These are phyloP conservation scores for Anolis carolinensis DNA, from an alignment of 2,113 vertebrate species.

Conservation along the genomic window DNA sequence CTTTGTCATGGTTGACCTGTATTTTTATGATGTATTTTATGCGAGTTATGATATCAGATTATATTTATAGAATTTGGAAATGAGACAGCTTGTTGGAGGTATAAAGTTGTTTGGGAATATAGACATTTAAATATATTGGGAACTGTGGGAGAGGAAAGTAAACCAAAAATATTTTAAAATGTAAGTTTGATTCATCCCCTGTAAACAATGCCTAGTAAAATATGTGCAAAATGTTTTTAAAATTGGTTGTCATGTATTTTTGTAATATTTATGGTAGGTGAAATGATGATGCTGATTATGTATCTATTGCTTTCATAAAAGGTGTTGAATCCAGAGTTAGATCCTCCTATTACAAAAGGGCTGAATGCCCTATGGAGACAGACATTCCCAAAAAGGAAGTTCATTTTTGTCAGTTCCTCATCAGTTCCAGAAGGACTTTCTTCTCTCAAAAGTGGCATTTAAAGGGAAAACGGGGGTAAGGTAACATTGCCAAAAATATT, in stretches of 20 bases:
- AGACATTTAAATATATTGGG: conserved; percentile 19
- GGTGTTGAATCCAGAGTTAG: not conserved
- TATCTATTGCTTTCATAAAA: not conserved
- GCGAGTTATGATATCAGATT: not conserved
- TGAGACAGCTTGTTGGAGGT: conserved; percentile 1
- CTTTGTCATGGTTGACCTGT: not conserved
- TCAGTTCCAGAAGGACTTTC: not conserved
- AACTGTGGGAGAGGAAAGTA: conserved; percentile 11
- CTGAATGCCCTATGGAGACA: not conserved
- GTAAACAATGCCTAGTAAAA: not conserved
- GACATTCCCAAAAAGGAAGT: not conserved
- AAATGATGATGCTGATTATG: not conserved
- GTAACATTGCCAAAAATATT: not conserved
- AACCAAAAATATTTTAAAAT: not conserved
- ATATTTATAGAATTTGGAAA: conserved; percentile 15
- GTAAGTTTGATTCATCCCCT: not conserved
- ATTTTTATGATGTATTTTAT: conserved; percentile 38
- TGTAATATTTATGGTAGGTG: not conserved
- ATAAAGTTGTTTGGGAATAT: not conserved
- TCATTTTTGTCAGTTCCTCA: not conserved
- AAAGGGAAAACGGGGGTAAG: not conserved
- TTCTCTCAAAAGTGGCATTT: not conserved
- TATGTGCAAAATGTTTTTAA: not conserved
- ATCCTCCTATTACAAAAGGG: not conserved
- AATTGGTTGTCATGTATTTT: not conserved